A percentile compares a stretch with the other conserved stretches of the same genome.
These are phyloP conservation scores for Montipora capricornis DNA, from an alignment of 64 coral and sea anemone species.

Conservation along the genomic window DNA sequence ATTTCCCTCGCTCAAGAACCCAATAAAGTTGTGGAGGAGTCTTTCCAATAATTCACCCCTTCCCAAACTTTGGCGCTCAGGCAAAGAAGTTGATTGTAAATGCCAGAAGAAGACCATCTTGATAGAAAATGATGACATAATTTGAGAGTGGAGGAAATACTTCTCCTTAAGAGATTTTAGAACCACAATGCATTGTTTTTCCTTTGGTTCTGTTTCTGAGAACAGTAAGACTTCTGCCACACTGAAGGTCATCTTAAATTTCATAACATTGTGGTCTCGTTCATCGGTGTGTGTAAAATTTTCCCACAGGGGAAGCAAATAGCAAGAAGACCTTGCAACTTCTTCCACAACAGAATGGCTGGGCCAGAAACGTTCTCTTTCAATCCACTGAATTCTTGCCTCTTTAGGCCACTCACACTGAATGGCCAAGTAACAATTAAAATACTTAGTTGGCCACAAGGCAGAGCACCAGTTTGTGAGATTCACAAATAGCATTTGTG, in stretches of 20 bases:
- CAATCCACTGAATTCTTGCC: not conserved
- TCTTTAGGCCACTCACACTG: conserved; percentile 20
- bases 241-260: conserved; percentile 8
- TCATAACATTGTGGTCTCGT: not conserved
- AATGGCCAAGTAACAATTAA: conserved; percentile 1
- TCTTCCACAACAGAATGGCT: not conserved
- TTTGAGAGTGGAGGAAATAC: not conserved
- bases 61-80: not conserved
- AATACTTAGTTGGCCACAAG: not conserved
- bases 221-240: conserved; percentile 13
- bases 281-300: not conserved
- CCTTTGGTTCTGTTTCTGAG: conserved; percentile 33
- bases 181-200: conserved; percentile 20
- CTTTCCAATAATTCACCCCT: conserved; percentile 2
- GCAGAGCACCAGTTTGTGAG: conserved; percentile 12
- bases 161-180: conserved; percentile 13
- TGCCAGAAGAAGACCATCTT: conserved; percentile 21
- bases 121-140: conserved; percentile 3
- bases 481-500: conserved; percentile 31
- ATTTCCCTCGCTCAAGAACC: not conserved
- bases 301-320: conserved; percentile 12
- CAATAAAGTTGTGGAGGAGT: not conserved
- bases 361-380: conserved; percentile 17
- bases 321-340: not conserved
- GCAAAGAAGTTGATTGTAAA: conserved; percentile 17